Base-by-base conservation (phyloP, 92 coral and sea anemone species). In the Bergia sp. region DNA sequence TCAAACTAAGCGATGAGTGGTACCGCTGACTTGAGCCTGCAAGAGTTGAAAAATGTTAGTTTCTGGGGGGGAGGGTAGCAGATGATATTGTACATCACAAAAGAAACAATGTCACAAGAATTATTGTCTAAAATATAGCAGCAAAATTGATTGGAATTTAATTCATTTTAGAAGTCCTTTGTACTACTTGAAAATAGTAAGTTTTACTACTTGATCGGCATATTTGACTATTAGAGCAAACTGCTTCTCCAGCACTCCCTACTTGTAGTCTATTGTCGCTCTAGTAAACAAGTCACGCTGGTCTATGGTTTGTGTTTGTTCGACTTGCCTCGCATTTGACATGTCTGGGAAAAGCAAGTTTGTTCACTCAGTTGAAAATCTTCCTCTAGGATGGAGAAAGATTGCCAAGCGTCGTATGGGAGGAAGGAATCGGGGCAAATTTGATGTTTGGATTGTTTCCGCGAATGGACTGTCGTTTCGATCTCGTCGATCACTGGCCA, bases 381-480 rank as follows among this genome's bases (percentile, higher is more conserved):
- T 89, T 9, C 93, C 93, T 13, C 76, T 93, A 7, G 98, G 95
- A 37, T 96, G 98, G 96, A 84, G 50, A 50, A 94, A 93, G 66
- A 58, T 93, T 57, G 67, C 89, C 77, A 77, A 75, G 20, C 92
- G 89, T 55, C 88, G 96, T 66, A 91, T 89, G 92, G 40, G 86
- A 39, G 96, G 98, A 15, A 88, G 86, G 76, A 90, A 90, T 18
- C 85, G 86, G 69, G 98, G 96, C 47, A 90, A 82, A 71, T 86
- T 79, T 81, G 98, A 96, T 87, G 90, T 95, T 78, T 94, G 85
- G 73, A 77, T 92, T 45, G 89, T 95, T 18, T 89, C 89, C 55
- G 95, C 99, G n/a, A 91, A 93, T 50, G 98, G 98, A 21, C 82
- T 82, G 38, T 87, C 73, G 49, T 88, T 94, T 44, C 96, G 98